Base-by-base conservation (phyloP, 2,888 invertebrate genomes). In the Acrocyrtus sp. region DNA sequence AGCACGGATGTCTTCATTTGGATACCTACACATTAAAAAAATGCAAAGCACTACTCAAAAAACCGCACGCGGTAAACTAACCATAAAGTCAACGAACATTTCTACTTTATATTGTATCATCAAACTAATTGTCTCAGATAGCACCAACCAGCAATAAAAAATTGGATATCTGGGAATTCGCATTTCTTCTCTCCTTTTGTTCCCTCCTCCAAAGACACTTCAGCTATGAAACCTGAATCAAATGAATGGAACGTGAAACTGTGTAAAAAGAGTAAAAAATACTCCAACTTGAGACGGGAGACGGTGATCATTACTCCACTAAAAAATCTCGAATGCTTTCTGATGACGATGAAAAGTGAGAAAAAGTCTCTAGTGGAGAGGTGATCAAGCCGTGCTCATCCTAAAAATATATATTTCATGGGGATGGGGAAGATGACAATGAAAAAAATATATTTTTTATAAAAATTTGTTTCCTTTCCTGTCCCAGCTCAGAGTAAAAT, bases 31-130 rank as follows among this genome's bases (percentile, higher is more conserved):
- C n/a, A n/a, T n/a, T n/a, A n/a, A n/a, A n/a, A n/a, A n/a, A n/a
- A n/a, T n/a, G n/a, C n/a, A n/a, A n/a, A n/a, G n/a, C n/a, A n/a
- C n/a, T n/a, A n/a, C n/a, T n/a, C n/a, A n/a, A n/a, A n/a, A 27
- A 67, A 67, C 67, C 67, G 29, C 67, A 67, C 57, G 67, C 50
- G 67, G 67, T 67, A 67, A 67, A 58, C 67, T 67, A 67, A 67
- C 39, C 67, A 50, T 67, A 41, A n/a, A n/a, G n/a, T n/a, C n/a
- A n/a, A n/a, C n/a, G n/a, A n/a, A n/a, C n/a, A n/a, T n/a, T n/a
- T n/a, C n/a, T n/a, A n/a, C n/a, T n/a, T n/a, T n/a, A n/a, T n/a
- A n/a, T n/a, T n/a, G n/a, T n/a, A n/a, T n/a, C n/a, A n/a, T n/a
- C n/a, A n/a, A n/a, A n/a, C n/a, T n/a, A n/a, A n/a, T n/a, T n/a